phyloP scores from a whole-genome alignment of 2,888 invertebrate species.

The Cabera pusaria region DNA sequence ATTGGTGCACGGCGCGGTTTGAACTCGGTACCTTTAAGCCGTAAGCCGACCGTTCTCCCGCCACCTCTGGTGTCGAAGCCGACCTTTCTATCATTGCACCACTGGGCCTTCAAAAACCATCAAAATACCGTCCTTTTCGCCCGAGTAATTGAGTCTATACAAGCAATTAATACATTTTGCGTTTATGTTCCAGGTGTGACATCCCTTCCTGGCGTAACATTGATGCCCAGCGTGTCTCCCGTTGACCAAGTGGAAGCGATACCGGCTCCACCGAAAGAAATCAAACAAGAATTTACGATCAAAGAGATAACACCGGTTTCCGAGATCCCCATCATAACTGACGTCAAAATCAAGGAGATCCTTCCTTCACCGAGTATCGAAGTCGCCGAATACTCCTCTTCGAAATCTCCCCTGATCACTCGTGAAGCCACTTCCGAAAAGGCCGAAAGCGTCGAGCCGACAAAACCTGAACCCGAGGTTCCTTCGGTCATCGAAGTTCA shows the following conservation, averaged over 20 bases:
- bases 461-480: constrained; percentile 51
- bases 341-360: constrained; percentile 74
- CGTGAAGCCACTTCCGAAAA: constrained; percentile 71
- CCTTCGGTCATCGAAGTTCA: constrained; percentile 52
- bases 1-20: too few species aligned
- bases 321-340: constrained; percentile 70
- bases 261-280: constrained; percentile 38
- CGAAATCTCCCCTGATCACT: constrained; percentile 69
- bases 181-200: constrained; percentile 57
- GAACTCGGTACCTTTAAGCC: too few species aligned
- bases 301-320: constrained; percentile 85
- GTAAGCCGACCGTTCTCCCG: too few species aligned
- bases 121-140: too few species aligned
- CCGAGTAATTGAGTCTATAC: too few species aligned
- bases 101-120: too few species aligned
- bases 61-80: too few species aligned
- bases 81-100: too few species aligned
- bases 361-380: constrained; percentile 65
- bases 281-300: constrained; percentile 76
- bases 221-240: constrained; percentile 43
- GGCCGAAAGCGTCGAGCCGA: constrained; percentile 38
- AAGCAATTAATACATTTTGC: too few species aligned
- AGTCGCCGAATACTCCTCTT: constrained; percentile 66
- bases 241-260: constrained; percentile 38
- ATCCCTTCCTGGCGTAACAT: constrained; percentile 52